Base-by-base conservation (phyloP, 2,113 vertebrate species). In the Epinephelus cyanopodus region DNA sequence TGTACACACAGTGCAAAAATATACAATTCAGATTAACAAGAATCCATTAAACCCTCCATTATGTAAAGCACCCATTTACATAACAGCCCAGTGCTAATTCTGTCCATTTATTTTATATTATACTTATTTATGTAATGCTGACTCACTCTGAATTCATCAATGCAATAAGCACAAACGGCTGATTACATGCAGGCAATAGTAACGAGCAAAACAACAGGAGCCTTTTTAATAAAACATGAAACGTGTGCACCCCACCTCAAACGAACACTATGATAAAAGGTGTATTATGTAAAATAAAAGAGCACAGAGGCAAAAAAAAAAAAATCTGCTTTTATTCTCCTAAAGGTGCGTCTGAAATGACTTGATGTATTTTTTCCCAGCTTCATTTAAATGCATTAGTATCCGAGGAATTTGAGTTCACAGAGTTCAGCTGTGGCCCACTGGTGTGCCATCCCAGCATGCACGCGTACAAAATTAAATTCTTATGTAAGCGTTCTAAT, bases 401-500 rank as follows among this genome's bases (percentile, higher is more conserved):
- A 3, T 45, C 71, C 39, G 42, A n/a, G 50, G 60, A 9, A 45
- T 45, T 23, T 17, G 1, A 48, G 62, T 42, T 71, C 39, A 54
- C 3, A 4, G 54, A 37, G 62, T 57, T 80, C 47, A 72, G 21
- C 57, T 72, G 54, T 25, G 57, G 60, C 62, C 64, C 77, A 37
- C n/a, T 42, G 25, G 48, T 47, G 57, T 45, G n/a, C 45, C 70
- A 14, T 58, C 53, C 58, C 66, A 27, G 57, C 69, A 3, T 57
- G 64, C 73, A 79, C 76, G 19, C 67, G 66, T 37, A 42, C 65
- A 75, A 69, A 82, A 81, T 54, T 6, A 13, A 69, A 67, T 63
- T 81, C 0, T 73, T 81, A 66, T 23, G 39, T 83, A 81, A 74
- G 47, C 9, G 25, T 45, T 81, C 65, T 79, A 63, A 83, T 79